Conservation (phyloP, 2,113 vertebrate genomes). For the Dicentrarchus labrax region DNA sequence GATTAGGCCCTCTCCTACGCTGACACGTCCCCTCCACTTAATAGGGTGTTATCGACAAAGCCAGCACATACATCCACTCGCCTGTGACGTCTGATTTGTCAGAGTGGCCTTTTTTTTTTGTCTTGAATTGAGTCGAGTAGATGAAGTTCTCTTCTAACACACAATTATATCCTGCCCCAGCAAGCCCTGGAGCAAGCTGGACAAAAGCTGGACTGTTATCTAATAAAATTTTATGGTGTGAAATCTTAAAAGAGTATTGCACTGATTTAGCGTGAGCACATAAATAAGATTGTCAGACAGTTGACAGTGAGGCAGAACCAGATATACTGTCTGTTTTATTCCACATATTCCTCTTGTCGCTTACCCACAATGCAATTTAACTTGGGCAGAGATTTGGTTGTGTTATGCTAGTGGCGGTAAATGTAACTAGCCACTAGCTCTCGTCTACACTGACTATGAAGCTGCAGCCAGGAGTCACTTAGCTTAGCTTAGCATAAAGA, state of each 20-base stretch:
- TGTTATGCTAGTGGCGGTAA: not conserved
- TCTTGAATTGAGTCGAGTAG: slow-evolving; percentile 35
- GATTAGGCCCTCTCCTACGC: slow-evolving; percentile 61
- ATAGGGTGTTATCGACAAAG: slow-evolving; percentile 69
- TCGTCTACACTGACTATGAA: not conserved
- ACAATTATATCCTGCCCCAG: not conserved
- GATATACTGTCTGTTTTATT: not conserved
- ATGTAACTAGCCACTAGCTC: not conserved
- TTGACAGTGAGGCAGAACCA: not conserved
- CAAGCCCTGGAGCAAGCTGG: not conserved
- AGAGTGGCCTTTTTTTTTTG: slow-evolving; percentile 32
- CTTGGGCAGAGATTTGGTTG: not conserved
- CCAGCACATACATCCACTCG: slow-evolving; percentile 56
- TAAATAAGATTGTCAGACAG: not conserved
- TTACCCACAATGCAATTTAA: not conserved
- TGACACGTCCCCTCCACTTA: slow-evolving; percentile 70
- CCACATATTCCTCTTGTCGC: not conserved
- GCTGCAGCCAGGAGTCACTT: not conserved
- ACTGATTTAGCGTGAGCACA: not conserved
- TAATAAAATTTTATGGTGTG: slow-evolving; percentile 35
- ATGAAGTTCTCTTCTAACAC: slow-evolving; percentile 39
- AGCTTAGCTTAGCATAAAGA: slow-evolving; percentile 6
- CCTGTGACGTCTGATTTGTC: slow-evolving; percentile 53
- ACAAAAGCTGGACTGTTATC: slow-evolving; percentile 14
- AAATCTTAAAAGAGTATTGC: slow-evolving; percentile 1